phyloP scores from a whole-genome alignment of 2,888 invertebrate genomes.

The Empis livida region DNA sequence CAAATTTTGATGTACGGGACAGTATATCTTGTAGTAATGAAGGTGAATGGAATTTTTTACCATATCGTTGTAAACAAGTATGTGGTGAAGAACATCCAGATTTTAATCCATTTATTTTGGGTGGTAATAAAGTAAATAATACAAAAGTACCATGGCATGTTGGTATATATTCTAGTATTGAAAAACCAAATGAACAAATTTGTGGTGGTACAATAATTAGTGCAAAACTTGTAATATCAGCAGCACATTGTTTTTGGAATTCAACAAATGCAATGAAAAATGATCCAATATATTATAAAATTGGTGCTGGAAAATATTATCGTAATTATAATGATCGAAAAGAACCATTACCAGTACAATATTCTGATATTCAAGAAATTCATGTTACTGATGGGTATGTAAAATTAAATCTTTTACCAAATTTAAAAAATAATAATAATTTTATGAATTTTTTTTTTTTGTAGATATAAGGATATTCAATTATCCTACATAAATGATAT shows the following conservation, averaged over 20 bases:
- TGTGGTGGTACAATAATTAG: conserved; percentile 22
- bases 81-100: conserved; percentile 17
- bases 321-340: conserved; percentile 5
- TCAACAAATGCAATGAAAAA: background rate
- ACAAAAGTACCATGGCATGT: conserved; percentile 23
- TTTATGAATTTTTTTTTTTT: conserved; percentile 7
- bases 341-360: conserved; percentile 11
- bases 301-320: conserved; percentile 15
- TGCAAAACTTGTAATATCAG: conserved; percentile 19
- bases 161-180: conserved; percentile 15
- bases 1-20: conserved; percentile 16
- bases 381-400: conserved; percentile 1
- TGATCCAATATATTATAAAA: conserved; percentile 5
- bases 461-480: conserved; percentile 14
- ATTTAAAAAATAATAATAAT: background rate
- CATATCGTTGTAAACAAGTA: conserved; percentile 18
- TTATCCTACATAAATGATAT: conserved; percentile 24
- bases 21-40: too few relatives aligned
- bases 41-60: conserved; percentile 20
- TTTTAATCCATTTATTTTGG: conserved; percentile 10
- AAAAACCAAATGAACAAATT: conserved; percentile 6
- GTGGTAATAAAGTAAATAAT: conserved; percentile 7
- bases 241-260: conserved; percentile 20
- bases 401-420: background rate
- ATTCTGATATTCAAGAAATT: conserved; percentile 12